Base-by-base conservation (phyloP, 2,888 invertebrate species). In the Malacosoma neustria region DNA sequence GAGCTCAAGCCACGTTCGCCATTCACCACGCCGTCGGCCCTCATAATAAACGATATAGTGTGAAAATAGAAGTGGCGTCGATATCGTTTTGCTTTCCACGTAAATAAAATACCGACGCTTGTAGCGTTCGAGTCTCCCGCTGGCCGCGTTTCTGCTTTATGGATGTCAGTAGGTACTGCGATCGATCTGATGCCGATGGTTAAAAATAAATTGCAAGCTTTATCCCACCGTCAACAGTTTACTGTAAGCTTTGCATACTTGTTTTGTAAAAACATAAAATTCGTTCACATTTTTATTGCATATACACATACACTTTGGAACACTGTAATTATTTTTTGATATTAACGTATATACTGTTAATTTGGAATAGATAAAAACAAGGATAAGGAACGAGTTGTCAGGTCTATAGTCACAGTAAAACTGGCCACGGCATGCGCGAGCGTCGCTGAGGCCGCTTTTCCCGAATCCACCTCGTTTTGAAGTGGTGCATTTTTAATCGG, bases 401-500 rank as follows among this genome's bases (percentile, higher is more conserved):
- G 66, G 55, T 58, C 65, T 61, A 64, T 60, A 61, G 68, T 51
- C 61, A 61, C 61, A 65, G 62, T 61, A 63, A 61, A 63, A 79
- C 77, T 77, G 80, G 61, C 61, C 51, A 57, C 48, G 48, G 54
- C 48, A 64, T 80, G 82, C 84, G 84, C 82, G 67, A 76, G 80
- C 79, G 82, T 69, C 81, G 74, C 57, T 70, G 50, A 49, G 70
- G 67, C 68, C 79, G 73, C 57, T 69, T 49, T 51, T 70, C 67
- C 69, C 70, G 71, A 76, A 69, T 72, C 63, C 66, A 69, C 61
- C 71, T 81, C 77, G 81, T 77, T 81, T 74, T 74, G 70, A 76
- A 79, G 69, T 71, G 63, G 60, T 85, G 79, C 80, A 85, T 85
- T 81, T 85, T 85, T 85, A 82, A 85, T 75, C 71, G 61, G 61